Evolutionary conservation across 2,797 vertebrate species (phyloP).

Genomic region (Poeciliopsis presidionis): DNA sequence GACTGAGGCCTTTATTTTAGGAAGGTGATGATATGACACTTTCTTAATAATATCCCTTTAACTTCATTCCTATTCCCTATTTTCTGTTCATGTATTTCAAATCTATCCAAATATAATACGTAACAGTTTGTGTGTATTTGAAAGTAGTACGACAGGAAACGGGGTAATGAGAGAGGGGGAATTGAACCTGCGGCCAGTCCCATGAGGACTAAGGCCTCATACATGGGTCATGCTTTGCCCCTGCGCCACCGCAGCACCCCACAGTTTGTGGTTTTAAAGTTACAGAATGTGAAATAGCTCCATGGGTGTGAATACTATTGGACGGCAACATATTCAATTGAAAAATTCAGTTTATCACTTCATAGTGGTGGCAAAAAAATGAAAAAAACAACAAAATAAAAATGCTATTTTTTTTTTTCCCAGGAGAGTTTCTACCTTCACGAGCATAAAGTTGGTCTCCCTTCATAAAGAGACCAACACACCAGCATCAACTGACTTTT

Average conservation of each 20-base stretch:
- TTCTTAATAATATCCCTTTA: background rate
- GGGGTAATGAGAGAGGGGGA: too few relatives aligned
- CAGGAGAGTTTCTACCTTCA: constrained; percentile 34
- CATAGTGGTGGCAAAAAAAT: constrained; percentile 55
- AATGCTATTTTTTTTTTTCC: constrained; percentile 10
- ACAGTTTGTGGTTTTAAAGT: background rate
- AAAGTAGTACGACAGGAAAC: too few relatives aligned
- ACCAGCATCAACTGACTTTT: constrained; percentile 55
- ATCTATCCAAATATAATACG: background rate
- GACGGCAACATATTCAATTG: constrained; percentile 9
- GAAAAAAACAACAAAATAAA: constrained; percentile 46
- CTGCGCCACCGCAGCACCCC: too few relatives aligned
- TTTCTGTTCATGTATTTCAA: background rate
- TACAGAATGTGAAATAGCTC: background rate
- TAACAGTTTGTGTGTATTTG: background rate
- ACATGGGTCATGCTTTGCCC: too few relatives aligned
- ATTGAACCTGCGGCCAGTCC: too few relatives aligned
- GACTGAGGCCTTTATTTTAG: too few relatives aligned
- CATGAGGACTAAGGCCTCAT: too few relatives aligned
- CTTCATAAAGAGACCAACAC: constrained; percentile 63
- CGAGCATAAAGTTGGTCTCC: constrained; percentile 38
- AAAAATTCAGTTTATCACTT: constrained; percentile 56
- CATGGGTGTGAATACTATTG: background rate
- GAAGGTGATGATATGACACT: background rate
- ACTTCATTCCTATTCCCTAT: background rate